A percentile compares a stretch with the other conserved stretches of the same genome.
These are phyloP conservation scores for Aegypius monachus DNA, from an alignment of 2,113 vertebrate species.

Conservation along the genomic window DNA sequence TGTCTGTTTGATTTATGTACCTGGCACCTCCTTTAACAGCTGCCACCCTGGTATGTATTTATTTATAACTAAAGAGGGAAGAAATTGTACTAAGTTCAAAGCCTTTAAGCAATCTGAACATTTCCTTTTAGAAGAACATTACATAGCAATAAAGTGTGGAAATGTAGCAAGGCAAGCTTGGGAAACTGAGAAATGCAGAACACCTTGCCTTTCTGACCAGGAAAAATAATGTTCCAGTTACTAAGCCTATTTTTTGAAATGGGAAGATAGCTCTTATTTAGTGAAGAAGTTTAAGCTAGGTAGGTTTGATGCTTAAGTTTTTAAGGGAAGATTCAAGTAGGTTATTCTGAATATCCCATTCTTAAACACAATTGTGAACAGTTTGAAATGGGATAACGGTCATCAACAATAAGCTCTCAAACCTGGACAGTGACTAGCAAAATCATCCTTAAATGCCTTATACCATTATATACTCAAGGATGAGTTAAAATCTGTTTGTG, in stretches of 20 bases:
- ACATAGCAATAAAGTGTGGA: not conserved
- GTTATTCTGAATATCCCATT: not conserved
- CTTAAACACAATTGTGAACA: not conserved
- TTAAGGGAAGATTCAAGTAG: not conserved
- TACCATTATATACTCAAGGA: not conserved
- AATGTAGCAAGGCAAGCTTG: not conserved
- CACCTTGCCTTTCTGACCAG: not conserved
- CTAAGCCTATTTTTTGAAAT: not conserved
- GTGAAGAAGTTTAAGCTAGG: not conserved
- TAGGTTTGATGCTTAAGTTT: not conserved
- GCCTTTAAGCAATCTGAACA: not conserved
- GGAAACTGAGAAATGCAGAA: not conserved
- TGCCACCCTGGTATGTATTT: constrained; percentile 22
- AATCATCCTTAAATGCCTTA: not conserved
- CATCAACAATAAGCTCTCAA: not conserved
- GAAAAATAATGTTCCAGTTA: not conserved
- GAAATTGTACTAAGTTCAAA: constrained; percentile 4
- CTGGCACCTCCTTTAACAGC: constrained; percentile 43
- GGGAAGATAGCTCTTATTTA: not conserved
- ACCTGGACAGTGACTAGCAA: not conserved
- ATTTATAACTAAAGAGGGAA: constrained; percentile 17
- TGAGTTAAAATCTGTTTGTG: not conserved
- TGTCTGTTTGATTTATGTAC: constrained; percentile 55
- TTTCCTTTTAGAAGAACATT: not conserved
- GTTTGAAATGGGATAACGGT: not conserved